Conservation (phyloP, 2,888 invertebrate genomes). For the Crocallis elinguaria region DNA sequence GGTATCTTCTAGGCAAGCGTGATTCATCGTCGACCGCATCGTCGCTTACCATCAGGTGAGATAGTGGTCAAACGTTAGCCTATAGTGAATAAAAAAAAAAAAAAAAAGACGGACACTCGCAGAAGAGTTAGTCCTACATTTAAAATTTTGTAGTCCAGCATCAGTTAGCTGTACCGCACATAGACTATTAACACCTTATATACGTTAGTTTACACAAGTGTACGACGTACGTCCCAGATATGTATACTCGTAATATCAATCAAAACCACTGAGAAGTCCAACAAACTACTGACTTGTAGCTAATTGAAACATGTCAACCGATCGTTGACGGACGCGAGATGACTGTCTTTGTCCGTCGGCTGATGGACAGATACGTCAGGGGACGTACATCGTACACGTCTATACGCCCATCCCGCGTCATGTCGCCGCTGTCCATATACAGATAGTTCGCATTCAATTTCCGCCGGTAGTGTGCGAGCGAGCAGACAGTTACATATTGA, state of each 20-base stretch:
- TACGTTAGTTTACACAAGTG: no score
- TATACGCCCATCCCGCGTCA: slow-evolving; percentile 37
- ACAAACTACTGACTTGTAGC: slow-evolving; percentile 30
- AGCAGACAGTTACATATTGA: slow-evolving; percentile 52
- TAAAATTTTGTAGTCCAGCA: no score
- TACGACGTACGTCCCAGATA: no score
- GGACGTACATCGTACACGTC: slow-evolving; percentile 50
- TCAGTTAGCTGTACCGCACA: no score
- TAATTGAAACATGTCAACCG: slow-evolving; percentile 60
- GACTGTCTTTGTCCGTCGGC: slow-evolving; percentile 61
- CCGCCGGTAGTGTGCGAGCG: slow-evolving; percentile 57
- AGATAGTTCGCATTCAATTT: slow-evolving; percentile 74
- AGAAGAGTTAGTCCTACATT: no score
- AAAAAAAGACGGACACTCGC: no score
- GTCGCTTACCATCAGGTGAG: no score
- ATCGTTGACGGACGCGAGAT: slow-evolving; percentile 60
- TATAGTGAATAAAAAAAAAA: no score
- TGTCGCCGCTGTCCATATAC: slow-evolving; percentile 54
- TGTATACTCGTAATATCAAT: not conserved
- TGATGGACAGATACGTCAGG: slow-evolving; percentile 63
- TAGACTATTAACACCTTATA: no score
- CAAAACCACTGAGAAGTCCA: slow-evolving; percentile 22
- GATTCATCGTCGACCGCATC: no score
- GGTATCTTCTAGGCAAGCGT: no score
- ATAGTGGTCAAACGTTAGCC: no score